Base-by-base conservation (phyloP, 1,140 invertebrate genomes). In the Mycetomoellerius zeteki region DNA sequence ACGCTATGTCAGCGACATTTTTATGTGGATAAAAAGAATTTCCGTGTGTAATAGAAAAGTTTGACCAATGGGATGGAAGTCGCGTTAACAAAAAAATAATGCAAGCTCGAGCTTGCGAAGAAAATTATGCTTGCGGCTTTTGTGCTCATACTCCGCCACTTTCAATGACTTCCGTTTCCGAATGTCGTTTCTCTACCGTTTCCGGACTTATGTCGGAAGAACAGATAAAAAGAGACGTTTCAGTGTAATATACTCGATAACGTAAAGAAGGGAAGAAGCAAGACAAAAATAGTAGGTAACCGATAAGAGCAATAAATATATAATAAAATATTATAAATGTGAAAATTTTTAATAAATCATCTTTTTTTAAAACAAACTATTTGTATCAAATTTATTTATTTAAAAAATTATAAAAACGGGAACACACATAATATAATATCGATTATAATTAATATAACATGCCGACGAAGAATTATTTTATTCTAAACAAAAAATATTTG, bases 161-260 rank as follows among this genome's bases (percentile, higher is more conserved):
- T 65, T 52, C 85, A 91, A 88, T 64, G 89, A 92, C 88, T 93
- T 93, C 92, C 92, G 91, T 62, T 87, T 91, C 86, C 89, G 85
- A 76, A n/a, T 78, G 72, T 86, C 85, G 78, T 89, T 90, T 87
- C 78, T 80, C 52, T 85, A 73, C 62, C 75, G 82, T 86, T 86
- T 86, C 54, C 72, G 64, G 43, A 76, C 47, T 87, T 58, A 86
- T 67, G 64, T 72, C 16, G 72, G 30, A 81, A 76, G 62, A 85
- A 67, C n/a, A 37, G 43, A 69, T 65, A 50, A 81, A 69, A 60
- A 86, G 19, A n/a, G 2, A 78, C 14, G 14, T 33, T 33, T n/a
- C 27, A n/a, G 24, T 14, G 27, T 27, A 37, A 71, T 4, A 24
- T 30, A 50, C 67, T 52, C 21, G 33, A 62, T 73, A 67, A 67